Conservation (phyloP, 2,113 vertebrate genomes). For the Hippoglossus stenolepis region DNA sequence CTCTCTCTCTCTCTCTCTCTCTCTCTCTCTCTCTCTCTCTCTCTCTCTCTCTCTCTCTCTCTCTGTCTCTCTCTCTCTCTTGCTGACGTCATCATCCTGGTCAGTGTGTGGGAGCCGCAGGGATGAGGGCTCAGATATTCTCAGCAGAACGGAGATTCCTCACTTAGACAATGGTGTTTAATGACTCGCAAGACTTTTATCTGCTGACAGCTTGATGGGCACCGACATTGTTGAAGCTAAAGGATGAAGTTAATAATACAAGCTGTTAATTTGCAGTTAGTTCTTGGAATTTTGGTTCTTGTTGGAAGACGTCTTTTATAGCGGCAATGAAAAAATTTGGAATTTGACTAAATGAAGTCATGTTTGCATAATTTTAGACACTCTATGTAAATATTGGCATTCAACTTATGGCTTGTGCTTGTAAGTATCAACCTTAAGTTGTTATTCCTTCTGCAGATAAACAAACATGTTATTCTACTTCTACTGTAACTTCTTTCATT, state of each 20-base stretch:
- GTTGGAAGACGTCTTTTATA: not conserved
- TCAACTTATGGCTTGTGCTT: not conserved
- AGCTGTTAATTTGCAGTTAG: conserved; percentile 39
- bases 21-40: not conserved
- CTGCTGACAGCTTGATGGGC: conserved; percentile 46
- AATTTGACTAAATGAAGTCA: too few relatives aligned
- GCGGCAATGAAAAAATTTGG: too few relatives aligned
- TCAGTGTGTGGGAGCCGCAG: conserved; percentile 14
- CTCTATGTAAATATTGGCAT: not conserved
- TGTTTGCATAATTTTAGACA: too few relatives aligned
- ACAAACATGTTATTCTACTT: not conserved
- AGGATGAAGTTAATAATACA: conserved; percentile 24
- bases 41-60: not conserved
- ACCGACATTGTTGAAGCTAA: conserved; percentile 8
- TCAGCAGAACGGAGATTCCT: conserved; percentile 35
- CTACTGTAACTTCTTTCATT: not conserved
- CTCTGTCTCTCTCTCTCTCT: conserved; percentile 12
- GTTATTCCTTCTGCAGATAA: not conserved
- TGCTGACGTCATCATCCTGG: conserved; percentile 25
- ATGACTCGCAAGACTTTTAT: conserved; percentile 61
- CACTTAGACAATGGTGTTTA: conserved; percentile 59
- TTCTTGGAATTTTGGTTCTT: conserved; percentile 8
- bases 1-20: conserved; percentile 16
- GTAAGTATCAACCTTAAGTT: not conserved
- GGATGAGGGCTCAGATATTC: conserved; percentile 24